Evolutionary conservation across 1,140 invertebrate species (phyloP), one percentile per base, ranked within the genome.

Genomic region (Philopotamus ludificatus): DNA sequence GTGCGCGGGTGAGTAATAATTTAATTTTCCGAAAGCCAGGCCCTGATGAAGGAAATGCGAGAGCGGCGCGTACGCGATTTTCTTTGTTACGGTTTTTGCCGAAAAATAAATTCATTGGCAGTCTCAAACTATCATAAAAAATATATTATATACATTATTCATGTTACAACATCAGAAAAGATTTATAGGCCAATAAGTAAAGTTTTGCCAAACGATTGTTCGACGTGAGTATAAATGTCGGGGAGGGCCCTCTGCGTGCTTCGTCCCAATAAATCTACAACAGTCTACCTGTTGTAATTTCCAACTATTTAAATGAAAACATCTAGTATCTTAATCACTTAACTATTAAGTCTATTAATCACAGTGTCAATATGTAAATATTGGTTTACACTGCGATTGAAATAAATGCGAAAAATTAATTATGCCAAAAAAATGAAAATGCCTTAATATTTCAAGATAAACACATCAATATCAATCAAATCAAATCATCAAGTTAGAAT

Each of bases 101-200:
- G 42, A 44, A 44, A 3, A 44, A 44, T 44, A 44, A 15, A 15
- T 15, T 3, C n/a, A 10, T 9, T 9, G 45, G 23, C 45, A 20
- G 18, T 49, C 18, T 15, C 45, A 53, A 26, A 53, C 50, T 22
- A 25, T 25, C 22, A 3, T 49, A 2, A 18, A 21, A 18, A 21
- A 49, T 21, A 49, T 18, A 12, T 21, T 15, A 2, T 10, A 49
- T 49, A 21, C 15, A 1, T 18, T 12, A 21, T 10, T 18, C 10
- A 4, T 49, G 16, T 4, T 20, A 49, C 12, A 20, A 20, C 10
- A 2, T 1, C 47, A 21, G 16, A 21, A 4, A 49, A 49, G 22
- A 15, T 44, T 55, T 42, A 7, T 42, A 15, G 28, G 21, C n/a
- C 42, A 42, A 41, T 57, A 41, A 57, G 42, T 57, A 57, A 34